Evolutionary conservation across 2,888 invertebrate genomes (phyloP).

Genomic region (Pterostichus madidus): DNA sequence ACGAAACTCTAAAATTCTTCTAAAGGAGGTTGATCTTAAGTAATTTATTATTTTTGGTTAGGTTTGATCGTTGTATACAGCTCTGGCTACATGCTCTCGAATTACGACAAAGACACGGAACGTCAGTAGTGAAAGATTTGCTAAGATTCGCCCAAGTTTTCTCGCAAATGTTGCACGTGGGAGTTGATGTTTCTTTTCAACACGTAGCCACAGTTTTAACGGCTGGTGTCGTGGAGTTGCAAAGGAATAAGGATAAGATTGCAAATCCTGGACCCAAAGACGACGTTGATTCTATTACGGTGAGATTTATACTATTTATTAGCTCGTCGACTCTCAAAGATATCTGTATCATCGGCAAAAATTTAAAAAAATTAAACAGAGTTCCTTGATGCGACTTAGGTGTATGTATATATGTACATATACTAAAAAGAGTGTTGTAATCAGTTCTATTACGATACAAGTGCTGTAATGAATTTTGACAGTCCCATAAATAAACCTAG

Average conservation of each 20-base stretch:
- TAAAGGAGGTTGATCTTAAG: not conserved
- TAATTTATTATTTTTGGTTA: not conserved
- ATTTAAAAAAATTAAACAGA: too few relatives aligned
- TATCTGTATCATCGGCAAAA: too few relatives aligned
- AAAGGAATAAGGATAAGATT: slow-evolving; percentile 84
- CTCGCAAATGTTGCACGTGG: slow-evolving; percentile 94
- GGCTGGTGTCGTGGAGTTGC: slow-evolving; percentile 86
- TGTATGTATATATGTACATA: too few relatives aligned
- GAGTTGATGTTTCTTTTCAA: slow-evolving; percentile 81
- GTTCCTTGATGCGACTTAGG: too few relatives aligned
- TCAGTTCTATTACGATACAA: too few relatives aligned
- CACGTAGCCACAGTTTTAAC: slow-evolving; percentile 87
- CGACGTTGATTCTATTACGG: slow-evolving; percentile 80
- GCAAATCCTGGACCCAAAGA: slow-evolving; percentile 83
- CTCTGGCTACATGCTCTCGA: slow-evolving; percentile 94
- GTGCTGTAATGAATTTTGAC: too few relatives aligned
- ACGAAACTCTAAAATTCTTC: too few relatives aligned
- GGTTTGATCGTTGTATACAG: slow-evolving; percentile 87
- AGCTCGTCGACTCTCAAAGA: too few relatives aligned
- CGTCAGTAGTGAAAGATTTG: slow-evolving; percentile 92
- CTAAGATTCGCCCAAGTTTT: slow-evolving; percentile 94
- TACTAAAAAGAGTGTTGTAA: too few relatives aligned
- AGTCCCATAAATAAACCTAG: too few relatives aligned
- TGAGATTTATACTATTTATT: slow-evolving; percentile 72
- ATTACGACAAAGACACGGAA: slow-evolving; percentile 86